These are phyloP conservation scores for Apomyelois bistriatella DNA, from an alignment of 2,888 invertebrate species.

Conservation along the genomic window DNA sequence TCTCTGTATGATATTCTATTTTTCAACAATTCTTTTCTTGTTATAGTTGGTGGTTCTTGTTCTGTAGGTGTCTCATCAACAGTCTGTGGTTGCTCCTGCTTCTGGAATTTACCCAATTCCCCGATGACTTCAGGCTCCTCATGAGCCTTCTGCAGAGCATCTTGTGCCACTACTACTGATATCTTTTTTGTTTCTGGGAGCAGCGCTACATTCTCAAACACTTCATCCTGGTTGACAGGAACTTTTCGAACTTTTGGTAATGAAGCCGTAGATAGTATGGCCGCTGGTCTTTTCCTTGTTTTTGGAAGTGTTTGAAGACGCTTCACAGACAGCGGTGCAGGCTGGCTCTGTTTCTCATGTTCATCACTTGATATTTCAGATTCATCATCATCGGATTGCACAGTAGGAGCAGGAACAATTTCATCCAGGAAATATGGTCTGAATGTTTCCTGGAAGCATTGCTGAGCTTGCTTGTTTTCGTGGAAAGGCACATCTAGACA, in stretches of 20 bases:
- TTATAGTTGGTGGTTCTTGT: slow-evolving; percentile 69
- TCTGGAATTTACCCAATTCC: slow-evolving; percentile 66
- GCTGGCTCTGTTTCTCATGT: slow-evolving; percentile 36
- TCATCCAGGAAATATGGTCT: slow-evolving; percentile 47
- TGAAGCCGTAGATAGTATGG: slow-evolving; percentile 39
- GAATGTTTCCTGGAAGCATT: slow-evolving; percentile 58
- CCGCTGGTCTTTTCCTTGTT: slow-evolving; percentile 49
- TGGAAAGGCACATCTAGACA: slow-evolving; percentile 91
- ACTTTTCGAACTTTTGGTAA: slow-evolving; percentile 49
- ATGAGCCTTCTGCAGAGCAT: slow-evolving; percentile 51
- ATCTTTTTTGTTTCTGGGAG: slow-evolving; percentile 66
- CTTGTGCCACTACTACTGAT: slow-evolving; percentile 58
- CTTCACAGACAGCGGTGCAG: slow-evolving; percentile 42
- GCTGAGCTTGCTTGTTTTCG: slow-evolving; percentile 50
- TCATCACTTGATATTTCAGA: slow-evolving; percentile 70
- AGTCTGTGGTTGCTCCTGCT: slow-evolving; percentile 41
- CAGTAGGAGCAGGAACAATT: slow-evolving; percentile 34
- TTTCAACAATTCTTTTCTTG: slow-evolving; percentile 81
- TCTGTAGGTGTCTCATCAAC: slow-evolving; percentile 32
- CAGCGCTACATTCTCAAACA: slow-evolving; percentile 59
- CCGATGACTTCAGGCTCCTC: slow-evolving; percentile 60
- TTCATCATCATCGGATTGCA: slow-evolving; percentile 52
- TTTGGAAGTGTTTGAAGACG: slow-evolving; percentile 59
- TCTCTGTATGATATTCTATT: slow-evolving; percentile 86
- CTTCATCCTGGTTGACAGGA: slow-evolving; percentile 50